Evolutionary conservation across 2,113 vertebrate genomes (phyloP).

Genomic region (Petrocephalus zakoni): DNA sequence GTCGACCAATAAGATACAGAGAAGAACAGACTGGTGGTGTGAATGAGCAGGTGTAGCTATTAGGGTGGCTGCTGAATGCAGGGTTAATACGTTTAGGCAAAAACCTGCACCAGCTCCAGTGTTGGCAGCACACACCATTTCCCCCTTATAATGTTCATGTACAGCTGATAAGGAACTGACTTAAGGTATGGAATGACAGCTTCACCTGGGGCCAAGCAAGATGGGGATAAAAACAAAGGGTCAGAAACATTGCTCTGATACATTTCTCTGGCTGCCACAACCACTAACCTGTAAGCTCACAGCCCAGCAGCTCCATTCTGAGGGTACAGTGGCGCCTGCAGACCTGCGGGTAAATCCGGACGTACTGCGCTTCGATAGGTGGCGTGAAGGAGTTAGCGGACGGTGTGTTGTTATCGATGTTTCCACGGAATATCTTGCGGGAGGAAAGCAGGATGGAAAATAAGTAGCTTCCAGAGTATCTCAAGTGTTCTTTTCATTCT

Average conservation of each 20-base stretch:
- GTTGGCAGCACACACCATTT: background rate
- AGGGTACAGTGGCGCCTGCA: constrained; percentile 94
- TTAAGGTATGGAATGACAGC: background rate
- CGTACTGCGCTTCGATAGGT: constrained; percentile 86
- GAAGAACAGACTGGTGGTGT: background rate
- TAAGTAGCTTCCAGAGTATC: background rate
- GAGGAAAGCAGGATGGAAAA: constrained; percentile 15
- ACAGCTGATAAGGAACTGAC: background rate
- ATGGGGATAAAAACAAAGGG: background rate
- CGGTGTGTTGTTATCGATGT: constrained; percentile 94
- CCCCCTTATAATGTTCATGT: background rate
- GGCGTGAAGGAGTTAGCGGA: constrained; percentile 95
- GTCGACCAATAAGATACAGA: background rate
- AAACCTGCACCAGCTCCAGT: background rate
- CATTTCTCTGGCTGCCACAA: background rate
- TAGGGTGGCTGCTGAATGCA: background rate
- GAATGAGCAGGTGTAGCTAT: background rate
- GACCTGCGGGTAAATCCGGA: constrained; percentile 92
- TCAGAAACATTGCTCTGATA: constrained; percentile 28
- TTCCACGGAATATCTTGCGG: constrained; percentile 87
- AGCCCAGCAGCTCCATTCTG: constrained; percentile 94
- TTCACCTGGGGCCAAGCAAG: background rate
- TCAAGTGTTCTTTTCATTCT: background rate
- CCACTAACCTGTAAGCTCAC: constrained; percentile 82
- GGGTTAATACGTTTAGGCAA: background rate